phyloP scores from a whole-genome alignment of 2,113 vertebrate genomes.

The Columba livia region DNA sequence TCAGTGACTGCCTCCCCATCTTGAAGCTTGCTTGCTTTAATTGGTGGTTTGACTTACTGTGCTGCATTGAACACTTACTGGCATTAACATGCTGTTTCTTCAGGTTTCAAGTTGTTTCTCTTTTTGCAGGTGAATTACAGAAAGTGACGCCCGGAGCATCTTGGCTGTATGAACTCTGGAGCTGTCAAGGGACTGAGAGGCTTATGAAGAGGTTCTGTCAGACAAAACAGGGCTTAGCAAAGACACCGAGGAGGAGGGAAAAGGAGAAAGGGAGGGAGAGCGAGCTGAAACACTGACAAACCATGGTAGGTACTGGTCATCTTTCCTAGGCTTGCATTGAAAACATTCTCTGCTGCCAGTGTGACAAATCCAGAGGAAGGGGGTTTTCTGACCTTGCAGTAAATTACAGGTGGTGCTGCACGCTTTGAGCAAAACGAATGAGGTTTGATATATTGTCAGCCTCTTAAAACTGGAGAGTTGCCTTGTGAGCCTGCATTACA shows the following conservation, averaged over 20 bases:
- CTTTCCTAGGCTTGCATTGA: neutral
- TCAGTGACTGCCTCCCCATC: neutral
- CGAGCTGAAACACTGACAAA: conserved; percentile 78
- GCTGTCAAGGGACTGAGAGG: conserved; percentile 80
- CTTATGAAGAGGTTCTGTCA: conserved; percentile 91
- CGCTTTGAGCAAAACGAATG: conserved; percentile 52
- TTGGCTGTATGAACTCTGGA: conserved; percentile 71
- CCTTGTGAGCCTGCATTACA: conserved; percentile 69
- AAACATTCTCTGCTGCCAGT: neutral
- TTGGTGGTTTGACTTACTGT: neutral
- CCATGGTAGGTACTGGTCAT: conserved; percentile 74
- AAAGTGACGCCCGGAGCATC: conserved; percentile 57
- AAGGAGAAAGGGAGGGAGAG: conserved; percentile 73
- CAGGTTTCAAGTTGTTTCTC: conserved; percentile 51
- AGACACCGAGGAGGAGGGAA: conserved; percentile 79
- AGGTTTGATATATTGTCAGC: conserved; percentile 74
- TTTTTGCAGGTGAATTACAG: conserved; percentile 71
- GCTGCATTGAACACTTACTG: neutral
- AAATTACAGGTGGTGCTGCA: neutral
- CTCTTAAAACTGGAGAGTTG: conserved; percentile 68
- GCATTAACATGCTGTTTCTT: neutral
- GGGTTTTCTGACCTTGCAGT: conserved; percentile 47
- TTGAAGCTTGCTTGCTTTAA: neutral
- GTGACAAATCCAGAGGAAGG: neutral
- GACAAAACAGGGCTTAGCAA: conserved; percentile 80